Conservation (phyloP, 2,113 vertebrate species). For the Bos indicus region DNA sequence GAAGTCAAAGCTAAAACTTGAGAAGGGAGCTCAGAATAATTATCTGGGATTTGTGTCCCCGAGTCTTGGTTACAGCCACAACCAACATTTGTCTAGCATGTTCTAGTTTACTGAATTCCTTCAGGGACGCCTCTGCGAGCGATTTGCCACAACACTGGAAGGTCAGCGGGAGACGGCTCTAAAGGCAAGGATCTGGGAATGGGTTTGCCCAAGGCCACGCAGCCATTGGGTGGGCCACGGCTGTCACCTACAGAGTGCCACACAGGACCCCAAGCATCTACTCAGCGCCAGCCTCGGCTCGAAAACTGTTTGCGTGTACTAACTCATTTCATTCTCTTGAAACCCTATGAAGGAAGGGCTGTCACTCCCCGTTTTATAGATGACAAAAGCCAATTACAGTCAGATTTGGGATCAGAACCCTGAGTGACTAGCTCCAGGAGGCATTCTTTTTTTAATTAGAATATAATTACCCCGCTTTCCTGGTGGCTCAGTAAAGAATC, state of each 20-base stretch:
- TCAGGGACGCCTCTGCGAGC: neutral
- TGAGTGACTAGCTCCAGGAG: neutral
- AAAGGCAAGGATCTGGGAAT: neutral
- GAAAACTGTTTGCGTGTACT: neutral
- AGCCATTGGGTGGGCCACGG: neutral
- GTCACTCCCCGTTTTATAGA: neutral
- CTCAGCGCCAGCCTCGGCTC: neutral
- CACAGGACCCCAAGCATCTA: neutral
- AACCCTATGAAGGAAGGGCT: neutral
- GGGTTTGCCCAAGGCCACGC: slow-evolving; percentile 12
- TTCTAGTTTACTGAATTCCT: neutral
- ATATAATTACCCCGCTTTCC: neutral
- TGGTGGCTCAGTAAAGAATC: neutral
- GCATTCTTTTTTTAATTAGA: neutral
- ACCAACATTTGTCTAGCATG: slow-evolving; percentile 28
- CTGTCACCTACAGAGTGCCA: neutral
- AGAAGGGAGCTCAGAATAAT: slow-evolving; percentile 58
- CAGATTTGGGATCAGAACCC: neutral
- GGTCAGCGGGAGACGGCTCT: neutral
- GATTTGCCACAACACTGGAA: neutral
- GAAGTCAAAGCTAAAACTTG: slow-evolving; percentile 57
- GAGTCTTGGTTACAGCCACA: slow-evolving; percentile 38
- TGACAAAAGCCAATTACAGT: neutral
- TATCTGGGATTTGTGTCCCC: slow-evolving; percentile 52
- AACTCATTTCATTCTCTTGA: neutral